Evolutionary conservation across 64 coral and sea anemone genomes (phyloP).

Genomic region (Pocillopora verrucosa): DNA sequence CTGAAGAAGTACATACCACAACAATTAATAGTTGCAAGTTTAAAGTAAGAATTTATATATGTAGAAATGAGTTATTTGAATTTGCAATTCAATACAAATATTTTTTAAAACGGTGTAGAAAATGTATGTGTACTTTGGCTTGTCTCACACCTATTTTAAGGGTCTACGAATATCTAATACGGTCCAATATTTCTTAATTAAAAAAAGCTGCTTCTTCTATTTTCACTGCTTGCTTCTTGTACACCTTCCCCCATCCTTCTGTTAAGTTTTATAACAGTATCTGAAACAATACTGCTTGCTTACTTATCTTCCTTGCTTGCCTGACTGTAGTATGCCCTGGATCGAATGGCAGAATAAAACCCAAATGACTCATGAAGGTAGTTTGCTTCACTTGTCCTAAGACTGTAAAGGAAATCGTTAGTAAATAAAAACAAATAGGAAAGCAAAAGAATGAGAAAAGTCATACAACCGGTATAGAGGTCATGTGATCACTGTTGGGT

Average conservation of each 20-base stretch:
- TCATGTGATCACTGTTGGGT: too few relatives aligned
- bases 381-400: slow-evolving; percentile 96
- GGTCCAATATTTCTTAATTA: too few relatives aligned
- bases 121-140: too few relatives aligned
- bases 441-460: background rate
- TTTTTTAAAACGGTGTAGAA: too few relatives aligned
- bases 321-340: slow-evolving; percentile 95
- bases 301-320: slow-evolving; percentile 98
- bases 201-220: too few relatives aligned
- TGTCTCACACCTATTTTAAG: too few relatives aligned
- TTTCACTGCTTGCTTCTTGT: background rate
- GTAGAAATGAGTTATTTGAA: too few relatives aligned
- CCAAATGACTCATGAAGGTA: slow-evolving; percentile 91
- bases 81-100: too few relatives aligned
- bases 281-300: background rate
- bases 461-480: background rate
- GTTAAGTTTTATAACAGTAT: background rate
- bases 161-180: too few relatives aligned
- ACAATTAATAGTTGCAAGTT: background rate
- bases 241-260: too few relatives aligned
- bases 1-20: slow-evolving; percentile 26
- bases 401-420: slow-evolving; percentile 42
- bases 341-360: slow-evolving; percentile 90
- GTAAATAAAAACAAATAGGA: background rate
- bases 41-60: too few relatives aligned